Conservation (phyloP, 1,140 invertebrate species). For the Bilobella aurantiaca region DNA sequence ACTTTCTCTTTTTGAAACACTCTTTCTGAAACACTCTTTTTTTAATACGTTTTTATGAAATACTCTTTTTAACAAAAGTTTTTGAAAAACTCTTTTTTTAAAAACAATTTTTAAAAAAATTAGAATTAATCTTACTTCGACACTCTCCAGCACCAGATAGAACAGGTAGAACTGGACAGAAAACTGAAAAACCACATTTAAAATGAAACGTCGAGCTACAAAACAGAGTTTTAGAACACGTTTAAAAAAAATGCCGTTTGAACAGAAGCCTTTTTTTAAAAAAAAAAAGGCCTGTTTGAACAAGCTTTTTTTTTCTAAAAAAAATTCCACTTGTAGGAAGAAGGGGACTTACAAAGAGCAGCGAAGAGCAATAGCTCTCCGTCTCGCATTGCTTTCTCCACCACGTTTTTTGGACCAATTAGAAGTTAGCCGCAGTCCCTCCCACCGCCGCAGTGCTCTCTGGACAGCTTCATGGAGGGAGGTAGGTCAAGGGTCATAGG, state of each 20-base stretch:
- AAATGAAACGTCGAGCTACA: not conserved
- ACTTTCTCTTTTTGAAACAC: too few relatives aligned
- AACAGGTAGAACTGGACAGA: constrained; percentile 22
- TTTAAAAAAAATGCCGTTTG: too few relatives aligned
- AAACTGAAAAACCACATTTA: constrained; percentile 17
- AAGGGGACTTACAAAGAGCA: not conserved
- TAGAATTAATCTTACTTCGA: constrained; percentile 16
- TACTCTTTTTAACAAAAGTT: not conserved
- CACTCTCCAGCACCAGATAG: constrained; percentile 22
- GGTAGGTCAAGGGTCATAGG: not conserved
- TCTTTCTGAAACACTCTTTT: too few relatives aligned
- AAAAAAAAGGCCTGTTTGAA: too few relatives aligned
- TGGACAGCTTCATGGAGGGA: too few relatives aligned
- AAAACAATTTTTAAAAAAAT: not conserved
- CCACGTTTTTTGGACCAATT: not conserved
- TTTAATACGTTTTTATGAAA: not conserved
- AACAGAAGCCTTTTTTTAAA: too few relatives aligned
- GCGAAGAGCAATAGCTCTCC: not conserved
- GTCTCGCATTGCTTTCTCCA: not conserved
- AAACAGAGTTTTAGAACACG: too few relatives aligned
- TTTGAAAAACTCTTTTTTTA: not conserved
- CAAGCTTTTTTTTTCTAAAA: not conserved
- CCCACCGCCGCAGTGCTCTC: not conserved
- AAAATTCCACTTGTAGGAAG: not conserved
- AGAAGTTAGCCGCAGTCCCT: not conserved